phyloP scores from a whole-genome alignment of 2,888 invertebrate species.

The Parnassius glacialis region DNA sequence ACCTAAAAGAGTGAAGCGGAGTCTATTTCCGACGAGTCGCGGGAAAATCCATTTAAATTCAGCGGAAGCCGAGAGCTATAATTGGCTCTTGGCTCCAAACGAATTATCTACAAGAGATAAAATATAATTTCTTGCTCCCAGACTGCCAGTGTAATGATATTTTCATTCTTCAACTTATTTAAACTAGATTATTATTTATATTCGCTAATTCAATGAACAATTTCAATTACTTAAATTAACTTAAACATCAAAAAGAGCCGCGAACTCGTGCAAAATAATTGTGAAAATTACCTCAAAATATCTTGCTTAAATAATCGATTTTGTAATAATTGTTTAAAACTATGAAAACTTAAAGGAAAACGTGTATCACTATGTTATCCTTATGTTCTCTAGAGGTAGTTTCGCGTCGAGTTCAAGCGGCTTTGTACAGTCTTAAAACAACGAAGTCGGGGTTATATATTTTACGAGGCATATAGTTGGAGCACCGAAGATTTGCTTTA shows the following conservation, averaged over 20 bases:
- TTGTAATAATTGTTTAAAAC: too few relatives aligned
- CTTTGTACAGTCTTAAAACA: slow-evolving; percentile 9
- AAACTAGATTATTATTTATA: slow-evolving; percentile 2
- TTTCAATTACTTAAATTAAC: slow-evolving; percentile 6
- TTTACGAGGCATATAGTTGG: slow-evolving; percentile 2
- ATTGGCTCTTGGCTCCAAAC: slow-evolving; percentile 32
- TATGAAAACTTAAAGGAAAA: not conserved
- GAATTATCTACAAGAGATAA: slow-evolving; percentile 24
- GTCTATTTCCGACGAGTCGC: slow-evolving; percentile 35
- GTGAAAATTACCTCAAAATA: too few relatives aligned
- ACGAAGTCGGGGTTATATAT: slow-evolving; percentile 4
- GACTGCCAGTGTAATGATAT: slow-evolving; percentile 1
- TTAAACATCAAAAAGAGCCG: not conserved
- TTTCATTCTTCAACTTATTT: slow-evolving; percentile 13
- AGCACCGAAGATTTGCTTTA: slow-evolving; percentile 12
- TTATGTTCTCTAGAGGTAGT: slow-evolving; percentile 4
- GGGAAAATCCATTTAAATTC: slow-evolving; percentile 42
- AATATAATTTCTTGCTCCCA: slow-evolving; percentile 19
- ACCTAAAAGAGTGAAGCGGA: slow-evolving; percentile 34
- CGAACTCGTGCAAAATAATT: not conserved
- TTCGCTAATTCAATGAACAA: slow-evolving; percentile 2
- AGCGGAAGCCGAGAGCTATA: slow-evolving; percentile 36
- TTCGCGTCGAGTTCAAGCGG: not conserved
- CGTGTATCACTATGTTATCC: not conserved
- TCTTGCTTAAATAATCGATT: too few relatives aligned